Conservation (phyloP, 2,113 vertebrate genomes). For the Cynoglossus semilaevis region DNA sequence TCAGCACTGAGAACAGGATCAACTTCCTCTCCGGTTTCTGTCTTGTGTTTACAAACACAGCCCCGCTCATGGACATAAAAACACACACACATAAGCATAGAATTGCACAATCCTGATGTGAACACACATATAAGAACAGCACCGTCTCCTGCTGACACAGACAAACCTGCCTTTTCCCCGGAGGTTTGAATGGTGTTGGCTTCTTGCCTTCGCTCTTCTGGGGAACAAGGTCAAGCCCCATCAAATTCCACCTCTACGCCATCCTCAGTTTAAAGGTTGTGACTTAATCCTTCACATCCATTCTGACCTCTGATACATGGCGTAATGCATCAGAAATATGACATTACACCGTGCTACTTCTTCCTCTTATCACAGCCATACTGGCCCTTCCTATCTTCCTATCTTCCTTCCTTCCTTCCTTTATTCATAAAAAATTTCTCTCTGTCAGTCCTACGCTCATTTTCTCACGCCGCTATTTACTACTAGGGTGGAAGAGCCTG, state of each 20-base stretch:
- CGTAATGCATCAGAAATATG: slow-evolving; percentile 67
- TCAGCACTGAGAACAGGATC: slow-evolving; percentile 56
- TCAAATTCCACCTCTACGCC: slow-evolving; percentile 59
- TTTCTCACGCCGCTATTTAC: not conserved
- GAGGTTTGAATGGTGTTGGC: slow-evolving; percentile 58
- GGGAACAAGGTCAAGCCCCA: slow-evolving; percentile 52
- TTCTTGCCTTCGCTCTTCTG: slow-evolving; percentile 38
- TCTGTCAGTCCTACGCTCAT: not conserved
- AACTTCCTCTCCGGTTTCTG: slow-evolving; percentile 62
- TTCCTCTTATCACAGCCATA: slow-evolving; percentile 56
- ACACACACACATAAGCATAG: slow-evolving; percentile 22
- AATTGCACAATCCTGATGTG: not conserved
- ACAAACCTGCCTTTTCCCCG: not conserved
- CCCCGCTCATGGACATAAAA: slow-evolving; percentile 32
- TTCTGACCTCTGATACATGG: slow-evolving; percentile 61
- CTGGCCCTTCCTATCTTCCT: not conserved
- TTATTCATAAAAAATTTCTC: slow-evolving; percentile 19
- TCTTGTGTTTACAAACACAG: slow-evolving; percentile 70
- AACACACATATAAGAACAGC: not conserved
- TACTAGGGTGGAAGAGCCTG: slow-evolving; percentile 41
- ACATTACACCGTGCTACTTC: slow-evolving; percentile 30
- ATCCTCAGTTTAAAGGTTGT: slow-evolving; percentile 57
- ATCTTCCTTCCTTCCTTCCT: too few relatives aligned
- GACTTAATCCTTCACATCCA: slow-evolving; percentile 55
- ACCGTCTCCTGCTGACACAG: too few relatives aligned